These are phyloP conservation scores for Ceraclea dissimilis DNA, from an alignment of 2,888 invertebrate species.

Conservation along the genomic window DNA sequence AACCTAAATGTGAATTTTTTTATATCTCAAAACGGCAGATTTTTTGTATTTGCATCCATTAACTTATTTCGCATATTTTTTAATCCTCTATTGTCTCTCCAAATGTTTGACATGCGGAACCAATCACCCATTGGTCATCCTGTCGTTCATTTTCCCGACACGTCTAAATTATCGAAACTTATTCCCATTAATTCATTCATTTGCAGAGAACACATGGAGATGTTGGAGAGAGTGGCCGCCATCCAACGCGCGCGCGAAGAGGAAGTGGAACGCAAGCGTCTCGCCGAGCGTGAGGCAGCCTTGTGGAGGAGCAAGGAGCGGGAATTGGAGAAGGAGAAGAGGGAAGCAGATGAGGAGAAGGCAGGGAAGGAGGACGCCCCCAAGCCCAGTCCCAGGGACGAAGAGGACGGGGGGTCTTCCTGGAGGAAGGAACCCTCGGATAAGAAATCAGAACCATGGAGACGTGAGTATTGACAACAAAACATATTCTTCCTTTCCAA, in stretches of 20 bases:
- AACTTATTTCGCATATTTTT: no score
- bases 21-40: no score
- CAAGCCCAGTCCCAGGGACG: slow-evolving; percentile 4
- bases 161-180: no score
- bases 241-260: slow-evolving; percentile 63
- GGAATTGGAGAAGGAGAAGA: slow-evolving; percentile 25
- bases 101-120: no score
- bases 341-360: slow-evolving; percentile 34
- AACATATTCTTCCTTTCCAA: no score
- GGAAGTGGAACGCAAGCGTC: slow-evolving; percentile 58
- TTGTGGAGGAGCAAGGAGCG: slow-evolving; percentile 29
- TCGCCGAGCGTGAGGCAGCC: slow-evolving; percentile 40
- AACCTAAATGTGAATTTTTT: no score
- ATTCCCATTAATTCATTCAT: no score
- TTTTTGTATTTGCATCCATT: no score
- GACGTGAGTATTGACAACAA: slow-evolving; percentile 36
- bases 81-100: no score
- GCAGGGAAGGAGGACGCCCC: slow-evolving; percentile 16
- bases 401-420: slow-evolving; percentile 27
- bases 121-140: no score
- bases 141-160: no score
- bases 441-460: slow-evolving; percentile 31
- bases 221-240: slow-evolving; percentile 57
- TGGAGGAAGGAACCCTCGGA: slow-evolving; percentile 32
- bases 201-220: slow-evolving; percentile 56